Conservation (phyloP, 2,888 invertebrate genomes). For the Mythimna pallens region DNA sequence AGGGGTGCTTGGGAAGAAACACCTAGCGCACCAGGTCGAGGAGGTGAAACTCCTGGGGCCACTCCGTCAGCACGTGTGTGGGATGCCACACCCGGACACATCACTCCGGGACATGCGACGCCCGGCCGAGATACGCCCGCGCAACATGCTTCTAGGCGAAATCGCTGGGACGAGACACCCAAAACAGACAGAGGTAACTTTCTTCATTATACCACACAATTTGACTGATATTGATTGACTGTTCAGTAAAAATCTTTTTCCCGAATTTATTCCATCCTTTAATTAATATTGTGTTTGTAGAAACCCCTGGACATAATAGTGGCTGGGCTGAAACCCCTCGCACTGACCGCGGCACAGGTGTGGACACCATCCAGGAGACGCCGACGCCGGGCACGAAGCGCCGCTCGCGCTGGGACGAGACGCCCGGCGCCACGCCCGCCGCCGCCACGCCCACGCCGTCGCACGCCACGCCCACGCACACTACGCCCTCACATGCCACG, state of each 20-base stretch:
- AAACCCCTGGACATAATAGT: slow-evolving; percentile 98
- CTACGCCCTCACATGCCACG: slow-evolving; percentile 94
- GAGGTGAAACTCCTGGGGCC: slow-evolving; percentile 97
- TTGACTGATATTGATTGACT: not conserved
- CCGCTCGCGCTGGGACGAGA: slow-evolving; percentile 99
- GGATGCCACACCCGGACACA: slow-evolving; percentile 99
- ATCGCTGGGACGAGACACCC: slow-evolving; percentile 99
- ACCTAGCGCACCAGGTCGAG: slow-evolving; percentile 94
- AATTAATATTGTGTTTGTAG: slow-evolving; percentile 81
- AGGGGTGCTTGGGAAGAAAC: slow-evolving; percentile 97
- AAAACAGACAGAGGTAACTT: slow-evolving; percentile 96
- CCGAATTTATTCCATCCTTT: not conserved
- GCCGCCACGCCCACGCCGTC: slow-evolving; percentile 94
- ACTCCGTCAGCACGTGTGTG: slow-evolving; percentile 98
- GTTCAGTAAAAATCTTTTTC: not conserved
- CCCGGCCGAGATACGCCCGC: slow-evolving; percentile 96
- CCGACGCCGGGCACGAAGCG: slow-evolving; percentile 99
- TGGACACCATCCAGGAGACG: slow-evolving; percentile 96
- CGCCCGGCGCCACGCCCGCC: slow-evolving; percentile 95
- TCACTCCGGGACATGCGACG: slow-evolving; percentile 96
- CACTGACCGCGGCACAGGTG: slow-evolving; percentile 95
- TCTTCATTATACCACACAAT: not conserved
- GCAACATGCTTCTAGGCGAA: slow-evolving; percentile 94
- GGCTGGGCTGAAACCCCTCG: slow-evolving; percentile 99
- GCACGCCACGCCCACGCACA: slow-evolving; percentile 93